Conservation (phyloP, 2,888 invertebrate species). For the Lasioglossum leucozonium region DNA sequence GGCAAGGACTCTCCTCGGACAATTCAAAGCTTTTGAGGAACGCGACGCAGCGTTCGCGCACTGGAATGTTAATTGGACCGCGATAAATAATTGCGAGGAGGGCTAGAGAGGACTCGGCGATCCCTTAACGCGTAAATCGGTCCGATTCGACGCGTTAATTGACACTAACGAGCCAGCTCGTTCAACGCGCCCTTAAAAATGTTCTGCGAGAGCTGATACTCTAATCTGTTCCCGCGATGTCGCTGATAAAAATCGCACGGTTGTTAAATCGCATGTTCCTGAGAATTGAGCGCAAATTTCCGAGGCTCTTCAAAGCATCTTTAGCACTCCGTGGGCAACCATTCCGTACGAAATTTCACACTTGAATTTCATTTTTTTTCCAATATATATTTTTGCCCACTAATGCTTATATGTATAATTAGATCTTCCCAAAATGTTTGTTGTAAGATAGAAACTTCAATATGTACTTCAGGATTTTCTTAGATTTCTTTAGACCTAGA, state of each 20-base stretch:
- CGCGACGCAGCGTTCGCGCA: constrained; percentile 20
- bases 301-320: too few relatives aligned
- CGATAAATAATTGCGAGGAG: constrained; percentile 20
- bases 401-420: too few relatives aligned
- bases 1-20: constrained; percentile 44
- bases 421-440: too few relatives aligned
- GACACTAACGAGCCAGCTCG: constrained; percentile 18
- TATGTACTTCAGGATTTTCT: too few relatives aligned
- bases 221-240: constrained; percentile 11
- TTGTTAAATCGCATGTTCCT: background rate
- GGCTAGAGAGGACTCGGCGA: background rate
- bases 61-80: constrained; percentile 45
- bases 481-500: too few relatives aligned
- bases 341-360: too few relatives aligned
- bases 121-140: constrained; percentile 33
- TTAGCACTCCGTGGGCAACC: too few relatives aligned
- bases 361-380: too few relatives aligned
- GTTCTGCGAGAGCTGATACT: background rate
- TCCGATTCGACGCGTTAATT: constrained; percentile 29
- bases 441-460: too few relatives aligned
- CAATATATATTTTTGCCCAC: too few relatives aligned
- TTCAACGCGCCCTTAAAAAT: constrained; percentile 2
- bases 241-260: constrained; percentile 14
- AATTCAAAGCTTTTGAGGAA: constrained; percentile 48
- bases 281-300: background rate